These are phyloP conservation scores for Phallusia fumigata DNA, from an alignment of 23 tunicate genomes.

Conservation along the genomic window DNA sequence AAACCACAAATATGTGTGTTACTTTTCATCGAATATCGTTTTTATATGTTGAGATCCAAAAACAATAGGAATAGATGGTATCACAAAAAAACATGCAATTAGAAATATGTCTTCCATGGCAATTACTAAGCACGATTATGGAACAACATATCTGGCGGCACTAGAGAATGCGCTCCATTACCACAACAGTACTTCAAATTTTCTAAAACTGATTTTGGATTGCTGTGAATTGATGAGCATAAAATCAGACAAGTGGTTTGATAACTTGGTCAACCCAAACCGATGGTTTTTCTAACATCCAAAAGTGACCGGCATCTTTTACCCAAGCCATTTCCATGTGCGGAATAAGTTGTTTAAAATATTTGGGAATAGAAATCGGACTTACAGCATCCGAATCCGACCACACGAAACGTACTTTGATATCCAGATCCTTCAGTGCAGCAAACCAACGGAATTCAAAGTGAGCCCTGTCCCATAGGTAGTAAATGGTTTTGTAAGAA, in stretches of 20 bases:
- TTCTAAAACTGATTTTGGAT: no score
- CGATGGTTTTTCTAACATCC: conserved; percentile 86
- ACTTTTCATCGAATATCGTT: no score
- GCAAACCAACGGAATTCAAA: conserved; percentile 93
- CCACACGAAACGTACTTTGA: conserved; percentile 72
- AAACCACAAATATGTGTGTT: no score
- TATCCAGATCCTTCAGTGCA: conserved; percentile 62
- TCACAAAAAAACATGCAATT: no score
- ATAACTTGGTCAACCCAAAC: conserved; percentile 56
- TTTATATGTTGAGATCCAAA: no score
- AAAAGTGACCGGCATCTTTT: conserved; percentile 72
- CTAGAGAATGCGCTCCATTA: no score
- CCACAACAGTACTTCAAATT: no score
- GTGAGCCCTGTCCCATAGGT: conserved; percentile 84
- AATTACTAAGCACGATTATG: no score
- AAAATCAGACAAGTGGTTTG: background rate
- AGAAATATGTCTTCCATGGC: no score
- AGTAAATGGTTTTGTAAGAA: conserved; percentile 59
- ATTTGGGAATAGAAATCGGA: conserved; percentile 60
- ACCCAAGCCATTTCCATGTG: conserved; percentile 23
- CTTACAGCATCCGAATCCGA: conserved; percentile 88
- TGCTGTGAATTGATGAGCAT: no score
- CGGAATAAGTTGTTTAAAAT: conserved; percentile 40
- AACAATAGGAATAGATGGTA: no score
- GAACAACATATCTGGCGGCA: no score